Evolutionary conservation across 2,113 vertebrate species (phyloP).

Genomic region (Passer domesticus): DNA sequence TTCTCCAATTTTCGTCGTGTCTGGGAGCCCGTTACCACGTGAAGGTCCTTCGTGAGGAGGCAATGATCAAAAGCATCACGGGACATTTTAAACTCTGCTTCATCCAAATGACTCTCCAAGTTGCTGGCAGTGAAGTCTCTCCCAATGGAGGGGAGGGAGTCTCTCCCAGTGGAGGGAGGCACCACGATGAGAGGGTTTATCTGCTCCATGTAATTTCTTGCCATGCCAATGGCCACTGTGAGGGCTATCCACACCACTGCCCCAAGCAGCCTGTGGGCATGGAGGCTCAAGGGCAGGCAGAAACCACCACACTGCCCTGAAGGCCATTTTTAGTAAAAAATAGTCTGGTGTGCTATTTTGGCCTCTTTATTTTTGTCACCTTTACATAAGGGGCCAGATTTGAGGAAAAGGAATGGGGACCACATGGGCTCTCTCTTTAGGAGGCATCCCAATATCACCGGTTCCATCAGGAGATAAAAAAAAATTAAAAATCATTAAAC

Average conservation of each 20-base stretch:
- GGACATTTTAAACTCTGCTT: not conserved
- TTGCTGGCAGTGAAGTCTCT: not conserved
- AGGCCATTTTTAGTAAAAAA: not conserved
- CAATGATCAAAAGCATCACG: not conserved
- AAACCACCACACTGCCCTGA: not conserved
- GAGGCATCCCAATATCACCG: not conserved
- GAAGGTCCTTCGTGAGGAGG: constrained; percentile 5
- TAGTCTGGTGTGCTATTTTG: not conserved
- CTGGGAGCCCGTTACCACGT: not conserved
- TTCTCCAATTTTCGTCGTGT: not conserved
- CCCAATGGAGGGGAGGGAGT: not conserved
- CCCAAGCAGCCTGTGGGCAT: fast-evolving
- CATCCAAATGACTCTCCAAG: not conserved
- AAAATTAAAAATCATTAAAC: not conserved
- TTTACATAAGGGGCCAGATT: not conserved
- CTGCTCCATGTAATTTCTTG: not conserved
- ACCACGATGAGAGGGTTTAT: not conserved
- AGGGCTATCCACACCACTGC: fast-evolving
- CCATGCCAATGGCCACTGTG: fast-evolving
- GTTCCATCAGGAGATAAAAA: not conserved
- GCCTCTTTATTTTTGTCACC: not conserved
- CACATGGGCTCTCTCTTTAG: not conserved
- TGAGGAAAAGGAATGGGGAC: not conserved
- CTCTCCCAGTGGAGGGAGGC: not conserved
- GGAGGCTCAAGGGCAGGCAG: fast-evolving